phyloP scores from a whole-genome alignment of 2,113 vertebrate genomes.

The Tenrec ecaudatus region DNA sequence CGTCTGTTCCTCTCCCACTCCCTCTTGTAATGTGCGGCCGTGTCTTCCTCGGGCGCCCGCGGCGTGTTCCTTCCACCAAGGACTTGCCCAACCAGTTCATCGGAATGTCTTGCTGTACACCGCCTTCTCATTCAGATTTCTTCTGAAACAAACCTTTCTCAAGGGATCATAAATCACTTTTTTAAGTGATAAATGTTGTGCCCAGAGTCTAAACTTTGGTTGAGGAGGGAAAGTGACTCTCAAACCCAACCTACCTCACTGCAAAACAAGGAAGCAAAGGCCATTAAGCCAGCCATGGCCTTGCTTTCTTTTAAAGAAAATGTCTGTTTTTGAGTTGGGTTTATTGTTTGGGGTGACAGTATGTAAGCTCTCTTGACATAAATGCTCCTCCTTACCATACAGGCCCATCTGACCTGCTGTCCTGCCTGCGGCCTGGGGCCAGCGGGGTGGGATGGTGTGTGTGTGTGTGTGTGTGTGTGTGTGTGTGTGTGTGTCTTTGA shows the following conservation, averaged over 20 bases:
- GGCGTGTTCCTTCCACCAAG: constrained; percentile 82
- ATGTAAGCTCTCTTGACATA: constrained; percentile 53
- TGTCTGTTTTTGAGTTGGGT: not conserved
- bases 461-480: too few species aligned
- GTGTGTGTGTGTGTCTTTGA: too few species aligned
- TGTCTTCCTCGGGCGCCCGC: constrained; percentile 82
- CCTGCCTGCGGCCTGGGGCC: not conserved
- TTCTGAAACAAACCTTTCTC: constrained; percentile 79
- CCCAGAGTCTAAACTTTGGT: not conserved
- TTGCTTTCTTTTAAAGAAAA: not conserved
- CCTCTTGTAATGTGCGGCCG: constrained; percentile 42
- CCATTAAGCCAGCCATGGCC: not conserved
- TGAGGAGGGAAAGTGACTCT: not conserved
- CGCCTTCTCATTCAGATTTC: constrained; percentile 81
- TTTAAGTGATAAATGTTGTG: constrained; percentile 38
- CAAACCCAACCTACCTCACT: not conserved
- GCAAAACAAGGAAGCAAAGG: not conserved
- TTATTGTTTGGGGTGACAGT: constrained; percentile 41
- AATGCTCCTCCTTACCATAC: constrained; percentile 14
- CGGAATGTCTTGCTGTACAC: constrained; percentile 87
- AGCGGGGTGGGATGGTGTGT: too few species aligned
- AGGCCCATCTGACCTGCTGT: not conserved
- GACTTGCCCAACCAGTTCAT: constrained; percentile 89
- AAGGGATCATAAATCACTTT: constrained; percentile 72
- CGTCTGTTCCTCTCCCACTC: constrained; percentile 71